Percentiles rank a stretch among this genome's conserved stretches.
phyloP scores from a whole-genome alignment of 2,113 vertebrate species.

The Capreolus pygargus region DNA sequence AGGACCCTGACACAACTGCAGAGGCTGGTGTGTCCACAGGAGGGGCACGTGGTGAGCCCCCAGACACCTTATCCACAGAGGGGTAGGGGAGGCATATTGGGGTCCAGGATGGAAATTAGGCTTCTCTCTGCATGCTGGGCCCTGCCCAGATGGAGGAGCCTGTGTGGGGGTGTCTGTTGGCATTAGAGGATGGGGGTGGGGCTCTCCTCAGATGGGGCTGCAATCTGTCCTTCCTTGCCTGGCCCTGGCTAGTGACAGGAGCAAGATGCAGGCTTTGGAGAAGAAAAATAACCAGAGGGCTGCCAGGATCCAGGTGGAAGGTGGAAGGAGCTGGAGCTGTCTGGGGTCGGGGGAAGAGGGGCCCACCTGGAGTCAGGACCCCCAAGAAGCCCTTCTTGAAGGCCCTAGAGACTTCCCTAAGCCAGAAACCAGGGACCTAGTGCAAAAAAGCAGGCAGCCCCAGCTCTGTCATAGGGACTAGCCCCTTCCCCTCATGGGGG shows the following conservation, averaged over 20 bases:
- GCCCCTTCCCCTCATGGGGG: neutral
- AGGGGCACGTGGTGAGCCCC: neutral
- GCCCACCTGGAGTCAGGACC: neutral
- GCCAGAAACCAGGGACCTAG: neutral
- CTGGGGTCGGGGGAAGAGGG: neutral
- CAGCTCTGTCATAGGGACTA: neutral
- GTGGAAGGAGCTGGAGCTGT: constrained; percentile 20
- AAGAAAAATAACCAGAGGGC: constrained; percentile 52
- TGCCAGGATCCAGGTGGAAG: constrained; percentile 57
- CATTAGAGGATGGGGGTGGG: neutral
- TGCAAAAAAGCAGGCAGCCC: neutral
- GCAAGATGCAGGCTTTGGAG: constrained; percentile 56
- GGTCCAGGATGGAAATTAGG: neutral
- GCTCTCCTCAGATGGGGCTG: neutral
- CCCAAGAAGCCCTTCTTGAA: neutral
- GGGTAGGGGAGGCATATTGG: neutral
- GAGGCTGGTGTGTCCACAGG: neutral
- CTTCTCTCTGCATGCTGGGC: neutral
- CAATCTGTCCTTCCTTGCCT: neutral
- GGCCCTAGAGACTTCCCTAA: neutral
- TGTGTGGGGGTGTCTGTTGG: neutral
- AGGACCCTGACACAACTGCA: neutral
- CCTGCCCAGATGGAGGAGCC: neutral
- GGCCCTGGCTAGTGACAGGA: constrained; percentile 32
- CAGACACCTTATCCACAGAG: neutral